Evolutionary conservation across 1,140 invertebrate genomes (phyloP).

Genomic region (Macrocentrus cingulum): DNA sequence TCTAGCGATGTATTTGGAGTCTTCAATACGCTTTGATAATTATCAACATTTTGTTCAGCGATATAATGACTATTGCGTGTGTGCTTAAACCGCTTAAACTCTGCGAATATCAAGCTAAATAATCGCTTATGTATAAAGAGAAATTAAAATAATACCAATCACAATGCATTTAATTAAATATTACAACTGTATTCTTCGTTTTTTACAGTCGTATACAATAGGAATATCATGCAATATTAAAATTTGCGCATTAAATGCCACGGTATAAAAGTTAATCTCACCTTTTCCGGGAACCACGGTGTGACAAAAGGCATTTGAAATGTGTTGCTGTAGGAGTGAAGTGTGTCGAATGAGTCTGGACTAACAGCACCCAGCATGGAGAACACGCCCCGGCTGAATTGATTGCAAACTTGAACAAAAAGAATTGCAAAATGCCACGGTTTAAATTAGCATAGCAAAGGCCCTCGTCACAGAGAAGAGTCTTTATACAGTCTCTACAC

Average conservation of each 20-base stretch:
- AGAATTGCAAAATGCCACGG: conserved; percentile 25
- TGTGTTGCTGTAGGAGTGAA: conserved; percentile 93
- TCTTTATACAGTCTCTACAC: background rate
- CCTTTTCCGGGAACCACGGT: conserved; percentile 90
- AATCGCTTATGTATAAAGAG: no score
- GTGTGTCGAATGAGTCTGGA: conserved; percentile 89
- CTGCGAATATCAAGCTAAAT: no score
- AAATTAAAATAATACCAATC: no score
- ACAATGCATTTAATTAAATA: no score
- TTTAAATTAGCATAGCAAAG: conserved; percentile 30
- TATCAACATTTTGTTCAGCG: background rate
- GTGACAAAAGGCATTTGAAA: conserved; percentile 96
- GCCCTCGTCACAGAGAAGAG: conserved; percentile 22
- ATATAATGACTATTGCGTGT: background rate
- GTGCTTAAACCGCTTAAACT: no score
- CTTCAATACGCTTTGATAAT: background rate
- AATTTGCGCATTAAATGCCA: no score
- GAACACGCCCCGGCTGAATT: conserved; percentile 86
- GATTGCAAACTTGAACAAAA: conserved; percentile 81
- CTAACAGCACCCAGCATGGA: conserved; percentile 89
- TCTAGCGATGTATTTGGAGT: background rate
- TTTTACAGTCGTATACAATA: no score
- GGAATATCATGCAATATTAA: no score
- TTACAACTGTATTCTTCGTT: no score
- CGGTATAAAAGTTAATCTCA: conserved; percentile 55